phyloP scores from a whole-genome alignment of 2,888 invertebrate genomes.

The Thymelicus sylvestris region DNA sequence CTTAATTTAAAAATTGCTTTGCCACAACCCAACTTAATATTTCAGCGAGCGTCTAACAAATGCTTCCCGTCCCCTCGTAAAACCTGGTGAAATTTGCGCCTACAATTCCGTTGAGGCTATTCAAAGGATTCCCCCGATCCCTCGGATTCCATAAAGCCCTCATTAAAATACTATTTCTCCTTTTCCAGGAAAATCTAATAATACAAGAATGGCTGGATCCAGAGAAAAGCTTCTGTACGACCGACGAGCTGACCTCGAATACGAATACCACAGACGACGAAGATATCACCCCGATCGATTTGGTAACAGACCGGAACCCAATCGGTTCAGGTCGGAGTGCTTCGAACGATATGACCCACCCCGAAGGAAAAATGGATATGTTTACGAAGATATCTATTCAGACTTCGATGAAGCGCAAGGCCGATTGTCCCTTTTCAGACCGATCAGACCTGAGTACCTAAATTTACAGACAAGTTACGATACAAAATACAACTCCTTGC shows the following conservation, averaged over 20 bases:
- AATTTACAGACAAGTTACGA: slow-evolving; percentile 73
- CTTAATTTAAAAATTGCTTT: slow-evolving; percentile 35
- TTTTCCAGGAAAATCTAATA: slow-evolving; percentile 64
- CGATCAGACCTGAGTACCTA: slow-evolving; percentile 78
- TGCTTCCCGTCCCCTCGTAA: slow-evolving; percentile 32
- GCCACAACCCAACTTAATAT: slow-evolving; percentile 36
- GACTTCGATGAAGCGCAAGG: slow-evolving; percentile 81
- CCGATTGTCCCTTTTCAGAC: slow-evolving; percentile 74
- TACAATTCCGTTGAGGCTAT: slow-evolving; percentile 31
- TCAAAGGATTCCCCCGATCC: slow-evolving; percentile 40
- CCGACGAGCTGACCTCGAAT: slow-evolving; percentile 64
- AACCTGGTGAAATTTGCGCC: slow-evolving; percentile 33
- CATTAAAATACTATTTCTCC: slow-evolving; percentile 58
- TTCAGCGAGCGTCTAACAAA: slow-evolving; percentile 33
- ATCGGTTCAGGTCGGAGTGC: slow-evolving; percentile 48
- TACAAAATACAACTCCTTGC: slow-evolving; percentile 75
- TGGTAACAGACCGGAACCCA: slow-evolving; percentile 39
- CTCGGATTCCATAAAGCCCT: slow-evolving; percentile 40
- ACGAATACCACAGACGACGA: slow-evolving; percentile 60
- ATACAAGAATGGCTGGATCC: slow-evolving; percentile 73
- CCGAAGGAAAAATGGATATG: slow-evolving; percentile 74
- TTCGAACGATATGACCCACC: slow-evolving; percentile 59
- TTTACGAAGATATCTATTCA: slow-evolving; percentile 81
- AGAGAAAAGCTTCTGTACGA: slow-evolving; percentile 75
- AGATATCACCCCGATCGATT: slow-evolving; percentile 52